Evolutionary conservation across 2,113 vertebrate species (phyloP), one percentile per base, ranked within the genome.

Genomic region (Seriola aureovittata): DNA sequence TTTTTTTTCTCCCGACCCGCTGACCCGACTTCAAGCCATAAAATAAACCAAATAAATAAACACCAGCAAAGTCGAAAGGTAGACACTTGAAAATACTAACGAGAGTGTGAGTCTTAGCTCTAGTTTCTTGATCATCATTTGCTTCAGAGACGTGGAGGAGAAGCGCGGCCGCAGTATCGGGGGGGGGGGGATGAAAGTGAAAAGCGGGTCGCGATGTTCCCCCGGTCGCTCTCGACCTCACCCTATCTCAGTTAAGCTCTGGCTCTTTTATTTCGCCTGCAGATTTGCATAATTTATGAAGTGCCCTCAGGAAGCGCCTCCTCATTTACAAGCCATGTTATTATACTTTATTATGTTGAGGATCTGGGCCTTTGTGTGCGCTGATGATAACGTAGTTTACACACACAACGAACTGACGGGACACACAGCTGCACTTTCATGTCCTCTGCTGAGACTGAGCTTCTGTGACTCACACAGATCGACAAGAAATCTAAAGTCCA

Each of bases 211-310:
- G 0, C 19, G 9, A 21, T 54, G 75, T 80, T 87, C 71, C 32
- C 29, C 58, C 1, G 21, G 57, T 80, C 48, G 75, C 78, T 72
- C 84, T 78, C 66, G 73, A 86, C 81, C 87, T 72, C 77, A 8
- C 73, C 29, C 64, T 67, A 63, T 87, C 88, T 85, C 74, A 55
- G 78, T 84, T 85, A 87, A 85, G 75, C 82, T 55, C 34, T 52
- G 65, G 36, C 62, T 36, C 71, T 86, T 82, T 70, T 29, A 29
- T 50, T 81, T 80, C 16, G 52, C 38, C 59, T 63, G 73, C 57
- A 81, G 86, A 90, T 91, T 89, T 89, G 75, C 90, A 92, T 91
- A 85, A 88, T 92, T 86, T 83, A 92, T 85, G 75, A 89, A 67
- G 75, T 34, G 80, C 82, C 81, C 76, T 72, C 54, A 88, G 80